A percentile compares a stretch with the other conserved stretches of the same genome.
These are phyloP conservation scores for Escarpia spicata DNA, from an alignment of 2,888 invertebrate genomes.

Conservation along the genomic window DNA sequence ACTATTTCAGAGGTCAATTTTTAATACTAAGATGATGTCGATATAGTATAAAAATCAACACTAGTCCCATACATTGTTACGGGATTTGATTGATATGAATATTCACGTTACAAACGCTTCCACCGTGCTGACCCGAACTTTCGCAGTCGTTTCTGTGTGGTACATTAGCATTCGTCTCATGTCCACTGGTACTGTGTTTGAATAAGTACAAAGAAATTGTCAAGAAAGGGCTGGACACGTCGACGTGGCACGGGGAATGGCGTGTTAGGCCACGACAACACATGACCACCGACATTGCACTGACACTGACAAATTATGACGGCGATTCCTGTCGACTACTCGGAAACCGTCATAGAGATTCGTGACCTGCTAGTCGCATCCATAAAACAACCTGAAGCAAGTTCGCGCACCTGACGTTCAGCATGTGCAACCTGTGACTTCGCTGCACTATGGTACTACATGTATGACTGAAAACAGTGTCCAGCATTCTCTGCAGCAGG, in stretches of 20 bases:
- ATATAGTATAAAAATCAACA: not conserved
- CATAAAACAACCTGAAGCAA: not conserved
- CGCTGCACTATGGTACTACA: not conserved
- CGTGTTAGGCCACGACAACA: not conserved
- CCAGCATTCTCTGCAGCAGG: not conserved
- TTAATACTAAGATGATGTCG: not conserved
- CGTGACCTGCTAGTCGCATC: not conserved
- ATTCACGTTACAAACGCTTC: not conserved
- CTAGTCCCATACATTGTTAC: not conserved
- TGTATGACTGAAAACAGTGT: not conserved
- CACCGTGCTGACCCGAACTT: not conserved
- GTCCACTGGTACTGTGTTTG: not conserved
- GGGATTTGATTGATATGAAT: not conserved
- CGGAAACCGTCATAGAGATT: slow-evolving; percentile 5
- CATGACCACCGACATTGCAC: not conserved
- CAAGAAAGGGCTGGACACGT: not conserved
- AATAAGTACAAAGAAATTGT: not conserved
- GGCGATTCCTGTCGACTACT: not conserved
- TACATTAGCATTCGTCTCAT: not conserved
- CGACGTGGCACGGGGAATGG: not conserved
- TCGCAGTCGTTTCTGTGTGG: not conserved
- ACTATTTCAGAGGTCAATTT: not conserved
- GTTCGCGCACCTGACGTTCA: not conserved
- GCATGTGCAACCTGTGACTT: not conserved
- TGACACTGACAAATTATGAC: slow-evolving; percentile 5